phyloP scores from a whole-genome alignment of 2,797 vertebrate species.

The Anniella stebbinsi region DNA sequence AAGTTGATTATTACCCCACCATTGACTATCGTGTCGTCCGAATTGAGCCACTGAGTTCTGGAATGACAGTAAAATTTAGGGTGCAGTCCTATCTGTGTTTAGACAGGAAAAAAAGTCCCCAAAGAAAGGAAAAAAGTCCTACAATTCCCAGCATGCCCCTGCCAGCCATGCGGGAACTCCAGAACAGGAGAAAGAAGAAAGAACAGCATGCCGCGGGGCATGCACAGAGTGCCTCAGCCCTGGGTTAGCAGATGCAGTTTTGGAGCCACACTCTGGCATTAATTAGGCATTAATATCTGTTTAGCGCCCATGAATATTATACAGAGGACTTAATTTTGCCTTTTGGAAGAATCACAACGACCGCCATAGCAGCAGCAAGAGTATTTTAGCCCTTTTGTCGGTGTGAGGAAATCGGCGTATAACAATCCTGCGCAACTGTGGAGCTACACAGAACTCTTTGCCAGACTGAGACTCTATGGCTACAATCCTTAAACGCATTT shows the following conservation, averaged over 20 bases:
- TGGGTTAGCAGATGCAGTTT: no score
- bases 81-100: no score
- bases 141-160: no score
- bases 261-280: no score
- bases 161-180: no score
- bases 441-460: not conserved
- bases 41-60: no score
- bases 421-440: no score
- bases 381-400: not conserved
- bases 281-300: not conserved
- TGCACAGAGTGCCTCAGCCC: not conserved
- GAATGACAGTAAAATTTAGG: not conserved
- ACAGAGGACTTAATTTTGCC: not conserved
- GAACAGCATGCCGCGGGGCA: not conserved
- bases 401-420: no score
- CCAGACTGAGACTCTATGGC: not conserved
- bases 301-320: not conserved
- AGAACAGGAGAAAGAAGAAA: not conserved
- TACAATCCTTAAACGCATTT: not conserved
- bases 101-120: no score
- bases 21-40: no score
- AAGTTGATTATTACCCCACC: no score
- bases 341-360: not conserved
- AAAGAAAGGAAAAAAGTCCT: no score
- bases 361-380: not conserved